Base-by-base conservation (phyloP, 53 echinoderm and acorn worm species). In the Apostichopus leukothele region DNA sequence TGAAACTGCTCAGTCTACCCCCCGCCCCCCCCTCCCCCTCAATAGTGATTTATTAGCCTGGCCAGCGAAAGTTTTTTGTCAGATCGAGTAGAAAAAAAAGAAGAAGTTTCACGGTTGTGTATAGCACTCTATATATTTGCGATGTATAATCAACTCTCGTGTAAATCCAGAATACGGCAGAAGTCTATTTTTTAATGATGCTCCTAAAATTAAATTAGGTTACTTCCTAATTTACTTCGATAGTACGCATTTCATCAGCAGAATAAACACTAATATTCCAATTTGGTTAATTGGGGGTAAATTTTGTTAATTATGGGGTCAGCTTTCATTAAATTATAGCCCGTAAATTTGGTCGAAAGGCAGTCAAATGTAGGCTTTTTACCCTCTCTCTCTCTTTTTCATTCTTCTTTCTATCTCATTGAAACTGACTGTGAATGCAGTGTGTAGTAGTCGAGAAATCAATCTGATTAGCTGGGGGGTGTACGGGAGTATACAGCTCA, bases 271-370 rank as follows among this genome's bases (percentile, higher is more conserved):
- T 87, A 87, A 87, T 87, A 87, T 87, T 55, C 88, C 88, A 87
- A 87, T 87, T 87, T 87, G 88, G 88, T 74, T 87, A 87, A 87
- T 87, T 87, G 88, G 75, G 88, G 88, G 88, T 87, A 87, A 87
- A 87, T 74, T 87, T 87, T 75, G 53, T 75, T 87, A 87, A 87
- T 87, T 87, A 87, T 60, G 53, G 88, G 88, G 88, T 87, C 88
- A 87, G 88, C 74, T 87, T 75, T 75, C 88, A 87, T 87, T 87
- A 75, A 75, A 87, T 87, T 87, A 87, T 75, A 87, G 75, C 75
- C 75, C 54, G 54, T n/a, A 87, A 87, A 53, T 87, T 87, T 74
- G 74, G 88, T 74, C 53, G 75, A 87, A 74, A 75, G 88, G 75
- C 74, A 87, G 88, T 19, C 53, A 53, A 87, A 75, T 75, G 88